These are phyloP conservation scores for Craseonycteris thonglongyai DNA, from an alignment of 2,113 vertebrate species.

Conservation along the genomic window DNA sequence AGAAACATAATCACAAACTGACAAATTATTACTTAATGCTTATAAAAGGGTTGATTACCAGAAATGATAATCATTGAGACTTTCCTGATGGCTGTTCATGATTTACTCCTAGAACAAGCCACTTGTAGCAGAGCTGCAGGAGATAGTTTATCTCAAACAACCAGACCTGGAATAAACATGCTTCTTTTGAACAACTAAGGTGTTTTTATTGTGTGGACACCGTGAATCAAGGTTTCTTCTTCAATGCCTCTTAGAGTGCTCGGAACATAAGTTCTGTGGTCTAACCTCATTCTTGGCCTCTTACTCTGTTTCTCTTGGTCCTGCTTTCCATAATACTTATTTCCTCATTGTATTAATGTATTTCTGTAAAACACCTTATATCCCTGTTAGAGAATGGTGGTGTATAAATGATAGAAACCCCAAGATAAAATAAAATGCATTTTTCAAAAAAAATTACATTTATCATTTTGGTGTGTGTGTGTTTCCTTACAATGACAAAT, in stretches of 20 bases:
- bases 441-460: neutral
- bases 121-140: too few relatives aligned
- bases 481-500: neutral
- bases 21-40: neutral
- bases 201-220: neutral
- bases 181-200: neutral
- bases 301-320: neutral
- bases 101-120: neutral
- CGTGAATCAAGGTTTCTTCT: neutral
- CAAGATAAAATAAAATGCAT: neutral
- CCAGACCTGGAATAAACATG: fast-evolving
- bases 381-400: neutral
- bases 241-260: neutral
- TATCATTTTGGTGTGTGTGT: neutral
- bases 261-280: fast-evolving
- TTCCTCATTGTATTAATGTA: neutral
- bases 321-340: neutral
- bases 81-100: fast-evolving
- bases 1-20: neutral
- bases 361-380: neutral
- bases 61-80: neutral
- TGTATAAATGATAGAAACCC: neutral
- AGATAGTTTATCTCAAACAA: neutral
- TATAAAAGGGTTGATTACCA: neutral
- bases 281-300: neutral